Evolutionary conservation across 37 sponge, comb jelly and placozoan species (phyloP).

Genomic region (Beroe ovata): DNA sequence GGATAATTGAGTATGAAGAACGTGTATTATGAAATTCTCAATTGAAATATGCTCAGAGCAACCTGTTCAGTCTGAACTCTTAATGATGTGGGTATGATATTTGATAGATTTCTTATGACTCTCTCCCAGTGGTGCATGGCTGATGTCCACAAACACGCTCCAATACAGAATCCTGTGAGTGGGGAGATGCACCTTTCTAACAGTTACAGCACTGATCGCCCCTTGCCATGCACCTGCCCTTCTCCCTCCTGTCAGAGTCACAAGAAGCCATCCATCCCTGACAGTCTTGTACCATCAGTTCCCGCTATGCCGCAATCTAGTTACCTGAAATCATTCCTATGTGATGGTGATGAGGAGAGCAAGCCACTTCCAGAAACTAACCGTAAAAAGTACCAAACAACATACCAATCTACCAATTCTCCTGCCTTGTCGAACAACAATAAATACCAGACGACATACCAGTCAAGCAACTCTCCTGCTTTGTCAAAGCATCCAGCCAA

Average conservation of each 20-base stretch:
- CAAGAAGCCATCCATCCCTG: constrained; percentile 9
- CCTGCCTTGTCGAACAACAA: background rate
- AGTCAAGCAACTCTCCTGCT: background rate
- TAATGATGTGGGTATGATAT: no score
- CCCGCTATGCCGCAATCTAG: no score
- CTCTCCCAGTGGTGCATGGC: constrained; percentile 1
- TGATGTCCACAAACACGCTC: background rate
- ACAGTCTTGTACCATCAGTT: no score
- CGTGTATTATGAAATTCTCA: no score
- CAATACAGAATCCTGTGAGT: no score
- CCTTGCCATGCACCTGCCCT: background rate
- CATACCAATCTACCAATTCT: background rate
- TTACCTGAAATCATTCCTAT: constrained; percentile 32
- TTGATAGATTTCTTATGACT: no score
- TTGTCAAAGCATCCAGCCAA: constrained; percentile 1
- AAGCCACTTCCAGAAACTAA: background rate
- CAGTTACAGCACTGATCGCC: background rate
- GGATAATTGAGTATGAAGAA: no score
- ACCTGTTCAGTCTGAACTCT: no score
- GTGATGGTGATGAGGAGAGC: background rate
- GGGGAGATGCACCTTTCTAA: background rate
- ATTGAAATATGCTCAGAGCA: no score
- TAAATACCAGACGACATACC: background rate
- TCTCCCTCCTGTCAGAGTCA: background rate
- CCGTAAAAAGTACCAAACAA: background rate